A percentile compares a stretch with the other conserved stretches of the same genome.
Evolutionary conservation across 2,888 invertebrate species (phyloP).

Genomic region (Agrotis clavis): DNA sequence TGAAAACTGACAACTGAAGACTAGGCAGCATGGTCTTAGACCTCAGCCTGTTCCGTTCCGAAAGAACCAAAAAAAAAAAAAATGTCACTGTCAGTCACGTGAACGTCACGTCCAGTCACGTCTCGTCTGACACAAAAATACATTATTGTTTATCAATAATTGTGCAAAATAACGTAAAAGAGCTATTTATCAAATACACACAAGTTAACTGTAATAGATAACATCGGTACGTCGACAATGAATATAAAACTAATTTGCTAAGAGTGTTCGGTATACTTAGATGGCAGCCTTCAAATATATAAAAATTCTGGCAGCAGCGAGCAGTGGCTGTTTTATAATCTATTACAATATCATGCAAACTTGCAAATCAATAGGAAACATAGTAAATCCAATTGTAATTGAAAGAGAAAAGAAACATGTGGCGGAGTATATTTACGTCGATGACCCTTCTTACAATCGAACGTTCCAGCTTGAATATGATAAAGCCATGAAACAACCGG

Average conservation of each 20-base stretch:
- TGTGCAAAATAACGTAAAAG: neutral
- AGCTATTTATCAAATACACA: neutral
- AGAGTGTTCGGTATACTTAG: conserved; percentile 76
- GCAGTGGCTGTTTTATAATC: conserved; percentile 75
- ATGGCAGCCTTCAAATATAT: conserved; percentile 76
- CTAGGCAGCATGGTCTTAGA: no score
- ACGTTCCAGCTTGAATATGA: conserved; percentile 77
- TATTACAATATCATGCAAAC: conserved; percentile 81
- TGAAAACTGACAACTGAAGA: no score
- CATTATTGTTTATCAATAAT: no score
- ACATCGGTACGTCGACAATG: conserved; percentile 9
- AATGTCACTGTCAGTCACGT: no score
- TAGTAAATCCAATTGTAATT: conserved; percentile 83
- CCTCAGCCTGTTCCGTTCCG: no score
- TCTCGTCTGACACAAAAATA: no score
- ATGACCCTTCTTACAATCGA: conserved; percentile 82
- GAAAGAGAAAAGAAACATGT: conserved; percentile 84
- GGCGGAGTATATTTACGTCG: conserved; percentile 87
- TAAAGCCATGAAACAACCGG: conserved; percentile 73
- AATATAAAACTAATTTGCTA: conserved; percentile 15
- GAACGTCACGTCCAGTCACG: no score
- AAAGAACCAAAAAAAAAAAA: no score
- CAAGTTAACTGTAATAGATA: neutral
- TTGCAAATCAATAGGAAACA: conserved; percentile 72
- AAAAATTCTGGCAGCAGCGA: conserved; percentile 74